Evolutionary conservation across 2,113 vertebrate species (phyloP).

Genomic region (Elephantulus edwardii): DNA sequence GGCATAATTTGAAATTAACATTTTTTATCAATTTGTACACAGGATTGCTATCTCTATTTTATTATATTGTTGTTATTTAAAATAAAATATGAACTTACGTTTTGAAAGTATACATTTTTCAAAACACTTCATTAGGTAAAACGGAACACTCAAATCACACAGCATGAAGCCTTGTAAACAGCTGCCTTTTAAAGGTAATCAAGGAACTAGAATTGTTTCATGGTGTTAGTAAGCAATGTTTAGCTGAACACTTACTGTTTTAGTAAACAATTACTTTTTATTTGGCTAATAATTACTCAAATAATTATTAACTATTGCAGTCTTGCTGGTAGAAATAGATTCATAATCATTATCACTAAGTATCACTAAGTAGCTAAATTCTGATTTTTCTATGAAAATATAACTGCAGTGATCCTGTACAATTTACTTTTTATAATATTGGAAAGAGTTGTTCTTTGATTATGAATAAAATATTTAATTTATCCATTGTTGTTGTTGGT

Average conservation of each 20-base stretch:
- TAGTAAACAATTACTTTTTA: no score
- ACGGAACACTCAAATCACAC: not conserved
- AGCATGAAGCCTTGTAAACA: constrained; percentile 19
- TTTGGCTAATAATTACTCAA: no score
- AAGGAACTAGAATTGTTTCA: not conserved
- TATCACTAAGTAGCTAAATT: not conserved
- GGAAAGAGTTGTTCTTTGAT: not conserved
- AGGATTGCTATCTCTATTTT: not conserved
- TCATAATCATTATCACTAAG: not conserved
- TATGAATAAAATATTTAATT: not conserved
- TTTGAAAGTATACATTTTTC: not conserved
- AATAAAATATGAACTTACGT: not conserved
- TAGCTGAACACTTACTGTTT: constrained; percentile 35
- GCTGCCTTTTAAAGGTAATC: constrained; percentile 36
- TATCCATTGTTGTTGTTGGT: not conserved
- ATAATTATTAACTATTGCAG: no score
- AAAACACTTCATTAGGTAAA: constrained; percentile 5
- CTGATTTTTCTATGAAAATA: not conserved
- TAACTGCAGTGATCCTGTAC: not conserved
- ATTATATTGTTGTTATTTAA: not conserved
- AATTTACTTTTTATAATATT: not conserved
- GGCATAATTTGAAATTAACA: not conserved
- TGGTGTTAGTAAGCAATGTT: constrained; percentile 42
- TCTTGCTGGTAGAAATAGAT: constrained; percentile 5
- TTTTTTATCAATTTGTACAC: not conserved